Evolutionary conservation across 2,113 vertebrate species (phyloP).

Genomic region (Tursiops truncatus): DNA sequence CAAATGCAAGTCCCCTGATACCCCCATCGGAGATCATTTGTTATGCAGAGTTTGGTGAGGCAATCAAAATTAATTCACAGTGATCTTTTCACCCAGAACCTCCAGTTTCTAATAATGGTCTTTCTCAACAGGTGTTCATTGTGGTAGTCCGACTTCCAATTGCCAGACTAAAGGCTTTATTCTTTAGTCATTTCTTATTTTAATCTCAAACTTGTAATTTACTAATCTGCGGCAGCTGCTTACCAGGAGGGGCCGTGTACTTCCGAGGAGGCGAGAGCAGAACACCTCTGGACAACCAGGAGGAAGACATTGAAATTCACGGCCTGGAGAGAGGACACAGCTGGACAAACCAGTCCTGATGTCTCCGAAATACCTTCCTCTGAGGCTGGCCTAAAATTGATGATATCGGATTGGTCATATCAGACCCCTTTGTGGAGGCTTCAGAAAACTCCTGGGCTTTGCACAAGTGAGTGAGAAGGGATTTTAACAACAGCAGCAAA

Average conservation of each 20-base stretch:
- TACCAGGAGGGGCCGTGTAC: constrained; percentile 49
- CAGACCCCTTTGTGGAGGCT: neutral
- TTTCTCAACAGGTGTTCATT: constrained; percentile 86
- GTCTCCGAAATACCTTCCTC: neutral
- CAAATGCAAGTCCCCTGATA: constrained; percentile 82
- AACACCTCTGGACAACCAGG: neutral
- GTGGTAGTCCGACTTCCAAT: constrained; percentile 83
- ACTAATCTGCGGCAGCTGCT: constrained; percentile 84
- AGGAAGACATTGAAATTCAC: neutral
- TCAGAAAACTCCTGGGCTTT: neutral
- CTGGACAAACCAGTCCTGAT: fast-evolving
- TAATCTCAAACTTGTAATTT: constrained; percentile 82
- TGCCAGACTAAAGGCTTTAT: constrained; percentile 85
- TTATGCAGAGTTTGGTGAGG: constrained; percentile 84
- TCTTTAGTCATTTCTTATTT: constrained; percentile 82
- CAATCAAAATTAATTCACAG: constrained; percentile 86
- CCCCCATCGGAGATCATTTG: constrained; percentile 81
- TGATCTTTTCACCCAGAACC: constrained; percentile 83
- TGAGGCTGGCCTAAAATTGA: neutral
- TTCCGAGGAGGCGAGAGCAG: neutral
- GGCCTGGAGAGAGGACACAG: neutral
- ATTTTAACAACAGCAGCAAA: neutral
- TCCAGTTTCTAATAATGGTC: constrained; percentile 85
- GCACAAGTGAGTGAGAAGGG: neutral
- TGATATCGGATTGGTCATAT: too few species aligned